Conservation (phyloP, 2,797 vertebrate genomes). For the Paguma larvata region DNA sequence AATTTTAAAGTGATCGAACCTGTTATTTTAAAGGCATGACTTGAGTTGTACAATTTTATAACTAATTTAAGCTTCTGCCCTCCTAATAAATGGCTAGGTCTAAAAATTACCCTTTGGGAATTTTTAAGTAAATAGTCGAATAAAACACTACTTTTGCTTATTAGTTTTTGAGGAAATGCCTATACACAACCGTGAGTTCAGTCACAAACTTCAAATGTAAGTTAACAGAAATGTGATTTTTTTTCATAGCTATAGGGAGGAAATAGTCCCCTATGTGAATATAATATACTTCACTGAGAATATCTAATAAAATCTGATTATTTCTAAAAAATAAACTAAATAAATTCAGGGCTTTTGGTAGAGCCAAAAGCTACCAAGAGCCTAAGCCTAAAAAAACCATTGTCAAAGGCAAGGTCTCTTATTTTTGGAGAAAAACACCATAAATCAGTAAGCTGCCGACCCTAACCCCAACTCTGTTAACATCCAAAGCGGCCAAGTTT, state of each 20-base stretch:
- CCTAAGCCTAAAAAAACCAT: conserved; percentile 43
- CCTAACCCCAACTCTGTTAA: not conserved
- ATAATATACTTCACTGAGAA: conserved; percentile 12
- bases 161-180: conserved; percentile 30
- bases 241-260: not conserved
- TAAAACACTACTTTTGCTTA: not conserved
- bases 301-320: not conserved
- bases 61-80: not conserved
- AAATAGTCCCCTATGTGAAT: not conserved
- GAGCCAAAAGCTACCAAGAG: not conserved
- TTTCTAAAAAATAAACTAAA: conserved; percentile 59
- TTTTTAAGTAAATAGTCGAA: not conserved
- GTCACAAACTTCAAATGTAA: conserved; percentile 37
- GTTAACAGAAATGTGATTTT: conserved; percentile 9
- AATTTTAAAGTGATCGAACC: conserved; percentile 1
- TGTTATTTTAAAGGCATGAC: conserved; percentile 4
- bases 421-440: conserved; percentile 15
- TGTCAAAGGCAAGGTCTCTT: not conserved
- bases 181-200: not conserved
- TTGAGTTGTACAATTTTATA: not conserved
- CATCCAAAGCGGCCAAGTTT: not conserved
- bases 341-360: not conserved
- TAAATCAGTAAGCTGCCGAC: not conserved
- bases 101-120: conserved; percentile 9
- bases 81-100: not conserved